These are phyloP conservation scores for Tricholauxania praeusta DNA, from an alignment of 2,888 invertebrate species.

Conservation along the genomic window DNA sequence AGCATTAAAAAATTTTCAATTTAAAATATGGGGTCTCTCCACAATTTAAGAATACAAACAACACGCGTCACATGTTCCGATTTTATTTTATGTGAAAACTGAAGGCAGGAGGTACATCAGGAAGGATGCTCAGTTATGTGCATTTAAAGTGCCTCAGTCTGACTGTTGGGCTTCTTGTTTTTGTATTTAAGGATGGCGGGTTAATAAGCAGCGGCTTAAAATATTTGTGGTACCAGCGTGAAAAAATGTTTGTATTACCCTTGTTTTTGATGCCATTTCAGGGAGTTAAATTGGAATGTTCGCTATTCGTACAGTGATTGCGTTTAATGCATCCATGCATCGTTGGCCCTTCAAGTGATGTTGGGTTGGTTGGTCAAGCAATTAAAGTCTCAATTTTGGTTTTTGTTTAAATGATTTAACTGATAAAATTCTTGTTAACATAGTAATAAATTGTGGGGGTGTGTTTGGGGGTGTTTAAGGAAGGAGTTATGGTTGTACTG, in stretches of 20 bases:
- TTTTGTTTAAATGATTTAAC: constrained; percentile 13
- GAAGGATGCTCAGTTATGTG: neutral
- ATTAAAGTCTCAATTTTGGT: constrained; percentile 27
- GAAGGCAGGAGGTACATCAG: neutral
- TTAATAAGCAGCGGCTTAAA: constrained; percentile 5
- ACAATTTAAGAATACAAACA: neutral
- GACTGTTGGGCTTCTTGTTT: neutral
- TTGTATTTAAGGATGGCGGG: neutral
- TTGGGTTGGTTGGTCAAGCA: neutral
- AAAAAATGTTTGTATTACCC: constrained; percentile 3
- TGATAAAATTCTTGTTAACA: constrained; percentile 24
- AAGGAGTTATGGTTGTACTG: neutral
- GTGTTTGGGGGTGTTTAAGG: neutral
- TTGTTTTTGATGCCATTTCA: neutral
- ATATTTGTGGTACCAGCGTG: constrained; percentile 8
- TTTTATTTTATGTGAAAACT: too few relatives aligned
- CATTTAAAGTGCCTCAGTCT: neutral
- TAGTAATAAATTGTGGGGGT: constrained; percentile 3
- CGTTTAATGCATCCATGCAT: neutral
- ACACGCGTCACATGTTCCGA: neutral
- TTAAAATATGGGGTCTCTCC: neutral
- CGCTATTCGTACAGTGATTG: neutral
- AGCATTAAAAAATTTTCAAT: too few relatives aligned
- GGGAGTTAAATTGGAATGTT: neutral
- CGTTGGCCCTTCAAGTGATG: neutral